phyloP scores from a whole-genome alignment of 2,113 vertebrate genomes.

The Falcunculus frontatus region DNA sequence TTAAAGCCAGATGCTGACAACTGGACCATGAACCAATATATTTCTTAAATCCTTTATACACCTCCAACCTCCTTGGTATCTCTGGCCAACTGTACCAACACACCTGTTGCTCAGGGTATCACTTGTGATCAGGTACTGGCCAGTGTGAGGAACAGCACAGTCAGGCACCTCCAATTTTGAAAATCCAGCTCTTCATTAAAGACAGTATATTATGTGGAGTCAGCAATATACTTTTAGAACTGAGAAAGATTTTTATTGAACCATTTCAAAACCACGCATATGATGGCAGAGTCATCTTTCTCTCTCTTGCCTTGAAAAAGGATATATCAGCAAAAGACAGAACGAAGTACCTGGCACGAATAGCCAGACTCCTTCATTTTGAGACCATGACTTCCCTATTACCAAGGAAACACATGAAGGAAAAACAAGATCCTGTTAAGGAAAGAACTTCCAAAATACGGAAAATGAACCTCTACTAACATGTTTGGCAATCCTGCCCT shows the following conservation, averaged over 20 bases:
- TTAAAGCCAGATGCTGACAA: not conserved
- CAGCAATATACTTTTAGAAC: not conserved
- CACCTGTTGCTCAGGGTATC: not conserved
- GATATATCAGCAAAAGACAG: not conserved
- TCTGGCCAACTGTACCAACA: not conserved
- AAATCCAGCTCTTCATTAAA: not conserved
- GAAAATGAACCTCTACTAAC: not conserved
- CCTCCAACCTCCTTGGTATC: not conserved
- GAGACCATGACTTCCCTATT: not conserved
- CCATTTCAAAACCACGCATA: not conserved
- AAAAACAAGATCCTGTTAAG: not conserved
- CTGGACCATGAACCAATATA: not conserved
- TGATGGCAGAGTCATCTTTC: not conserved
- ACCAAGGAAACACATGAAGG: not conserved
- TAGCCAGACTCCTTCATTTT: not conserved
- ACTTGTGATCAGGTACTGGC: not conserved
- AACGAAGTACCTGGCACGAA: not conserved
- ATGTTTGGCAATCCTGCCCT: not conserved
- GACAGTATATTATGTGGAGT: not conserved
- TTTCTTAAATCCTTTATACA: not conserved
- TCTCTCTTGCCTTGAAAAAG: not conserved
- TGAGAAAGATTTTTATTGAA: not conserved
- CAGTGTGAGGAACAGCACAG: not conserved
- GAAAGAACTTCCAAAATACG: not conserved
- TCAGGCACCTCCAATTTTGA: not conserved